Evolutionary conservation across 2,113 vertebrate genomes (phyloP), one percentile per base, ranked within the genome.

Genomic region (Orientallactaga bullata): DNA sequence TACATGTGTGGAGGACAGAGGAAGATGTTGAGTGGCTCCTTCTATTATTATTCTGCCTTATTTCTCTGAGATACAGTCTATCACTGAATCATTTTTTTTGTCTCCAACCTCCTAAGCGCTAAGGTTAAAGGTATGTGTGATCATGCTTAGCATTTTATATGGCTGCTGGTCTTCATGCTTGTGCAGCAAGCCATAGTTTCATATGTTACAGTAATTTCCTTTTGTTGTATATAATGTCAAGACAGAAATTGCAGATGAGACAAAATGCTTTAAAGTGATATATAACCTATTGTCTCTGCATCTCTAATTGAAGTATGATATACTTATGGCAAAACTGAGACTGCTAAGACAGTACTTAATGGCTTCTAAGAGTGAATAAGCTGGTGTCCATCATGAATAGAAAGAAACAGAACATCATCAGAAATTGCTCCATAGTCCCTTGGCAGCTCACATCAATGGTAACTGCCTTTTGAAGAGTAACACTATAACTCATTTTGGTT

Each of bases 321-420:
- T 42, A 30, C 12, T 24, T 37, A 42, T 7, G 26, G 39, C 74
- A 80, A 80, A 15, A 0, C 68, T 30, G 24, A 30, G 77, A 17
- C 85, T 51, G 10, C 6, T 30, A 80, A 61, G 8, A 16, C 23
- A 81, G 18, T 32, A 7, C 11, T 80, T 21, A 60, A 24, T 72
- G 66, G 47, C 30, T 93, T 87, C 90, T 18, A 68, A 69, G 35
- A 84, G 24, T 76, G 15, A 81, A 76, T 81, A 76, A 42, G n/a
- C 5, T 39, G 11, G 4, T 65, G 47, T 2, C 28, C 55, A 23
- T 42, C 20, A 68, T 39, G 4, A 4, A 61, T 6, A 47, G 8
- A 30, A 72, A 51, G 55, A 92, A 72, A 71, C 1, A 65, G n/a
- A 80, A 35, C 0, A 37, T 42, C 23, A 37, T 32, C 26, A 35